phyloP scores from a whole-genome alignment of 2,888 invertebrate genomes.

The Arctia plantaginis region DNA sequence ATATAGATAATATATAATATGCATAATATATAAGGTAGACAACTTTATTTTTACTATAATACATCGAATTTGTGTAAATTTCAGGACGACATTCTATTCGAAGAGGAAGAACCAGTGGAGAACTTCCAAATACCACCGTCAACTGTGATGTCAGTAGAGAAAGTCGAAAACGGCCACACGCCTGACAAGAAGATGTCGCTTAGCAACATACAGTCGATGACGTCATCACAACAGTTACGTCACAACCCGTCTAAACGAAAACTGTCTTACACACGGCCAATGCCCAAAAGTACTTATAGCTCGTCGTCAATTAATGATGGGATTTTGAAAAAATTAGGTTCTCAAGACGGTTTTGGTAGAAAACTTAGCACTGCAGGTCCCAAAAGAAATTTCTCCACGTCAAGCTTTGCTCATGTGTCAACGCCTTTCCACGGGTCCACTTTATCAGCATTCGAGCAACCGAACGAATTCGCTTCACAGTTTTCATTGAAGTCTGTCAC shows the following conservation, averaged over 20 bases:
- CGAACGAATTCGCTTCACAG: conserved; percentile 92
- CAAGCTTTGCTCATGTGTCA: conserved; percentile 93
- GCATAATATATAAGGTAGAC: not conserved
- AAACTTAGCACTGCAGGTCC: conserved; percentile 77
- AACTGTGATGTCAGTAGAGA: conserved; percentile 49
- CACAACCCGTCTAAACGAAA: conserved; percentile 75
- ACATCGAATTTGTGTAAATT: conserved; percentile 41
- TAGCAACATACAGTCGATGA: conserved; percentile 50
- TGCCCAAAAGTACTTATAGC: conserved; percentile 80
- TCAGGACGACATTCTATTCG: conserved; percentile 80
- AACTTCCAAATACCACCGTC: conserved; percentile 55
- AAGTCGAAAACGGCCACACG: conserved; percentile 50
- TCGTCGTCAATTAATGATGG: conserved; percentile 88
- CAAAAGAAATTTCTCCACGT: conserved; percentile 90
- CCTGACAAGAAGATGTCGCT: conserved; percentile 51
- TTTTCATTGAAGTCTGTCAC: conserved; percentile 90
- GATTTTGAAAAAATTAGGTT: conserved; percentile 73
- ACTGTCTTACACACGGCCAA: conserved; percentile 70
- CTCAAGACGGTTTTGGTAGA: conserved; percentile 73
- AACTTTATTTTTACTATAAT: not conserved
- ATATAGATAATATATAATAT: not conserved
- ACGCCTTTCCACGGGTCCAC: conserved; percentile 95
- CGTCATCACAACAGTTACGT: conserved; percentile 61
- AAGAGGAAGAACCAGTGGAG: conserved; percentile 77
- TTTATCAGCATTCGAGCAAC: conserved; percentile 90